Percentiles rank a stretch among this genome's conserved stretches.
These are phyloP conservation scores for Sinotaia quadrata DNA, from an alignment of 2,888 invertebrate genomes.

Conservation along the genomic window DNA sequence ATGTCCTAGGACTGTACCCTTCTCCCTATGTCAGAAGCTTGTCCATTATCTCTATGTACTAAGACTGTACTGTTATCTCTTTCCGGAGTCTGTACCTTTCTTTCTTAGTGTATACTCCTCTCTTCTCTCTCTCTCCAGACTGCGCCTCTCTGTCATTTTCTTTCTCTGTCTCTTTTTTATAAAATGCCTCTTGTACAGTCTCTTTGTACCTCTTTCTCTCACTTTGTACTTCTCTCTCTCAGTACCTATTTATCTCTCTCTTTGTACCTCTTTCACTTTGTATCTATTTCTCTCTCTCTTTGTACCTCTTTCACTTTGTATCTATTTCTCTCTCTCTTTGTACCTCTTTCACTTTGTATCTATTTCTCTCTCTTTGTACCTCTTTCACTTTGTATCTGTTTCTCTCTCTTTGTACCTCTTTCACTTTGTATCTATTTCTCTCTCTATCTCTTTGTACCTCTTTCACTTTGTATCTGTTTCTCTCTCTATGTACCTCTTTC, in stretches of 20 bases:
- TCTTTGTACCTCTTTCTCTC: not conserved
- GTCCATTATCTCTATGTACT: no score
- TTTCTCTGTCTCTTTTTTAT: constrained; percentile 7
- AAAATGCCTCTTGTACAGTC: constrained; percentile 5
- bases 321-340: not conserved
- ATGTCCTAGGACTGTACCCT: no score
- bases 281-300: not conserved
- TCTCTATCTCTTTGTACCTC: not conserved
- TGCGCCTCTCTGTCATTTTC: not conserved
- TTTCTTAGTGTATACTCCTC: not conserved
- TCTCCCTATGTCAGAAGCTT: no score
- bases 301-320: not conserved
- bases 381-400: not conserved
- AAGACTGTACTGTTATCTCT: not conserved
- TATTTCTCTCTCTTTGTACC: not conserved
- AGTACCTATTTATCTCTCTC: constrained; percentile 22
- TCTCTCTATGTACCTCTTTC: not conserved
- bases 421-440: not conserved
- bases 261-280: not conserved
- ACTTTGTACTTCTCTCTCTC: not conserved
- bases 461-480: not conserved
- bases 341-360: not conserved
- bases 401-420: not conserved
- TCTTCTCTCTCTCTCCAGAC: not conserved
- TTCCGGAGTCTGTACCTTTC: not conserved